Evolutionary conservation across 2,113 vertebrate genomes (phyloP), one percentile per base, ranked within the genome.

Genomic region (Bos indicus): DNA sequence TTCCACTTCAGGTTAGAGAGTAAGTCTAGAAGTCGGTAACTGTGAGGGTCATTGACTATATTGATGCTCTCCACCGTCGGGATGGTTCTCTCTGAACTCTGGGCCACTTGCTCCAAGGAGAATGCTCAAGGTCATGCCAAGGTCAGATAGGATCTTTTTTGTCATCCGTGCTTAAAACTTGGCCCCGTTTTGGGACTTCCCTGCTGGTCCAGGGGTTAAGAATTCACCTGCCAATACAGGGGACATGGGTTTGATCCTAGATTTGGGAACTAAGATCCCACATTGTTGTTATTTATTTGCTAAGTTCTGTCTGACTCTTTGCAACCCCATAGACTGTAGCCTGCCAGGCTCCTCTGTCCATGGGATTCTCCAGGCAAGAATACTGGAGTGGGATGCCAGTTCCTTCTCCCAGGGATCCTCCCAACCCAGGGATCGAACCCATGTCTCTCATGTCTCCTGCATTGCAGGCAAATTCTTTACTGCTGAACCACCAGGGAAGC

Each of bases 1-100:
- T 59, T 81, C 48, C 0, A 0, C 3, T 60, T 67, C 26, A 6
- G 1, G 3, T 21, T 4, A 3, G 48, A 28, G 43, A 36, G 25
- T 36, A 40, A 52, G 60, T 40, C n/a, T 30, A n/a, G 52, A 74
- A 40, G n/a, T 11, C 8, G 7, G 28, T 46, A 40, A 62, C 77
- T 23, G 46, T 23, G 19, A 57, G n/a, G 25, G 4, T 10, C 33
- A 4, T 7, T 84, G 33, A 36, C 51, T 11, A 1, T 30, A 30
- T 14, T n/a, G 90, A 30, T 7, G n/a, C 19, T 36, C 21, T n/a
- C 56, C 48, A 3, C 26, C 12, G 4, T 78, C 2, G 2, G 48
- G 56, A 59, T 33, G 40, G 26, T 40, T 6, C 10, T 64, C 7
- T 46, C 56, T 67, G 19, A 95, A 23, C 78, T n/a, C 25, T 25